Base-by-base conservation (phyloP, 2,113 vertebrate genomes). In the Myiagra hebetior region DNA sequence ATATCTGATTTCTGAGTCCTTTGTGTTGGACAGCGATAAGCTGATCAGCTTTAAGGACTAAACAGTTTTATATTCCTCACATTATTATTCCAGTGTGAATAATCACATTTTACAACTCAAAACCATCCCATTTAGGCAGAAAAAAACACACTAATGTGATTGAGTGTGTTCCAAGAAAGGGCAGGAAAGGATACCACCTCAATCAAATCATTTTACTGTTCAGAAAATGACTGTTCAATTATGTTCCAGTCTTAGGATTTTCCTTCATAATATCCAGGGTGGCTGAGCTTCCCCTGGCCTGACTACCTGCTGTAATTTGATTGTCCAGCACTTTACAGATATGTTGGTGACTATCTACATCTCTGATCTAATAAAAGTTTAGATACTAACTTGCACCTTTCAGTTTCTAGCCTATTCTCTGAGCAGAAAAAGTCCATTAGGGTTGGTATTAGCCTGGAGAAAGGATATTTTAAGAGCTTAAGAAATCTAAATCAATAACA, bases 11-110 rank as follows among this genome's bases (percentile, higher is more conserved):
- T 89, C 65, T 10, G 15, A 62, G 37, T 33, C 67, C 52, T 85
- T 90, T 88, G 55, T 94, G 68, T 52, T 80, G 50, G 76, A 81
- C 21, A 81, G 39, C 39, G 77, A 82, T 96, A 85, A 95, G 75
- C 60, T 91, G 75, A 93, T 88, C 72, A 75, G 79, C 85, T 93
- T 93, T 90, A 88, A 93, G 33, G 33, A 70, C 67, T 90, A 55
- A 92, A 60, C 75, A 65, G 42, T 52, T 86, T 83, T 75, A 56
- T 47, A 70, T 84, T 68, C 33, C 27, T 93, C 37, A 37, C 22
- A 19, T 91, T 87, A 91, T 83, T 89, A 94, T 89, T 70, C 35
- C 57, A 74, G 3, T 35, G 30, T 62, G 84, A 91, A 94, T 37
- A 86, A 80, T 94, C 72, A 28, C 39, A 90, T 93, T 95, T 88